A percentile compares a stretch with the other conserved stretches of the same genome.
Evolutionary conservation across 2,113 vertebrate genomes (phyloP).

Genomic region (Microcebus griseorufus): DNA sequence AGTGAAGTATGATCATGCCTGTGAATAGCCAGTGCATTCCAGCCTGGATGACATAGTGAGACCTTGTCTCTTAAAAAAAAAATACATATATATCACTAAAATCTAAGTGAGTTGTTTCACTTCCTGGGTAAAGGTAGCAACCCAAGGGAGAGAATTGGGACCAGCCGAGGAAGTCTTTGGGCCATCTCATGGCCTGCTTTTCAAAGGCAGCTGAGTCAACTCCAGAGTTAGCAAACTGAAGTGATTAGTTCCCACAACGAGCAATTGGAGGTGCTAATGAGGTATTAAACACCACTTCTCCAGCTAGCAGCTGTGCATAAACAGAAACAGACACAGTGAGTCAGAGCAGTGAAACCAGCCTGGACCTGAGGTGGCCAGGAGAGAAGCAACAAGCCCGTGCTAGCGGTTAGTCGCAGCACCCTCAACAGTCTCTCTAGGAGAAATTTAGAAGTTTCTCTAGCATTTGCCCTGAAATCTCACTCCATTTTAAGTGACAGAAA

Average conservation of each 20-base stretch:
- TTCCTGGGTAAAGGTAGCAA: neutral
- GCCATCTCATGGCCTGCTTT: neutral
- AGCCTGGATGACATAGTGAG: no score
- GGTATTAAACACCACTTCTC: slow-evolving; percentile 43
- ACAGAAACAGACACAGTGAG: neutral
- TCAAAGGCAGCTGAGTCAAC: slow-evolving; percentile 1
- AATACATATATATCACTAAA: neutral
- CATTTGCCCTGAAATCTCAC: neutral
- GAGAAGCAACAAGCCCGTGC: neutral
- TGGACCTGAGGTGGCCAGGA: neutral
- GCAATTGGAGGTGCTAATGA: slow-evolving; percentile 55
- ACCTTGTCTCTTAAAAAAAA: no score
- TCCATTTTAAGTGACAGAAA: slow-evolving; percentile 17
- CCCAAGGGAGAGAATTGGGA: neutral
- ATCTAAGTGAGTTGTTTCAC: slow-evolving; percentile 17
- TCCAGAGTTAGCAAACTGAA: neutral
- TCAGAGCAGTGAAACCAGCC: neutral
- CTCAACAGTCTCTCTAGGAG: neutral
- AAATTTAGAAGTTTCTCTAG: neutral
- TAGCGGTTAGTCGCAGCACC: neutral
- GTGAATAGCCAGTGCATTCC: no score
- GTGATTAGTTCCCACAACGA: slow-evolving; percentile 9
- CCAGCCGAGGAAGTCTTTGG: neutral
- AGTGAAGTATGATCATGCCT: no score
- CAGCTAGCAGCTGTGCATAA: neutral